Evolutionary conservation across 2,113 vertebrate genomes (phyloP).

Genomic region (Lagopus muta): DNA sequence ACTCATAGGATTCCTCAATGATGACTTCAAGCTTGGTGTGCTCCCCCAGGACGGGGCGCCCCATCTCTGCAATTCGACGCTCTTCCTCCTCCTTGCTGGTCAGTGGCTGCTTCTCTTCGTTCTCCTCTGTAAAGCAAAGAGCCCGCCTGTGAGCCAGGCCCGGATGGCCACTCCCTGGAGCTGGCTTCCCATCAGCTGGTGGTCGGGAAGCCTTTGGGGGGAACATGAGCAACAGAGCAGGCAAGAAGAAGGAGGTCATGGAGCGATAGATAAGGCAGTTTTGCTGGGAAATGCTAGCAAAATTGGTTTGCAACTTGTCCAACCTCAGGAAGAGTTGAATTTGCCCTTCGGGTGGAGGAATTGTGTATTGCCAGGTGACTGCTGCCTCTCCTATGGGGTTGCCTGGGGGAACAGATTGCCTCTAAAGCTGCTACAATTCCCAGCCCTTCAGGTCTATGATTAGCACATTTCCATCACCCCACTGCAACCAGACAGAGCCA

Average conservation of each 20-base stretch:
- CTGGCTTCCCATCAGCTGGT: neutral
- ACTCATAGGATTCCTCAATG: conserved; percentile 97
- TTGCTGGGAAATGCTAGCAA: neutral
- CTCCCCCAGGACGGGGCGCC: conserved; percentile 89
- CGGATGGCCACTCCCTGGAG: neutral
- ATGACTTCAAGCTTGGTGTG: conserved; percentile 89
- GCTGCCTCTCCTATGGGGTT: neutral
- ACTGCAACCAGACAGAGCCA: neutral
- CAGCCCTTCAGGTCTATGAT: neutral
- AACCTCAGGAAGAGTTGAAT: neutral
- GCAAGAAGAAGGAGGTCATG: neutral
- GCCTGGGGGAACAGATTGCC: neutral
- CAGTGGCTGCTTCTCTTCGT: conserved; percentile 80
- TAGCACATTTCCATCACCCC: neutral
- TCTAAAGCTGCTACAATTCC: neutral
- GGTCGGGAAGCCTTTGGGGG: neutral
- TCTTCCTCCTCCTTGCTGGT: conserved; percentile 92
- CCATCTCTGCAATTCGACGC: conserved; percentile 90
- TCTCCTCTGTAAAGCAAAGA: conserved; percentile 82
- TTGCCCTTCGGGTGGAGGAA: neutral
- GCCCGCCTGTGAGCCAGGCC: neutral
- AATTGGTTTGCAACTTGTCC: neutral
- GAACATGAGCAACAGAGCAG: neutral
- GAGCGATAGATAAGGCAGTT: neutral
- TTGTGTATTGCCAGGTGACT: neutral